phyloP scores from a whole-genome alignment of 2,113 vertebrate species.

The Lepisosteus oculatus region DNA sequence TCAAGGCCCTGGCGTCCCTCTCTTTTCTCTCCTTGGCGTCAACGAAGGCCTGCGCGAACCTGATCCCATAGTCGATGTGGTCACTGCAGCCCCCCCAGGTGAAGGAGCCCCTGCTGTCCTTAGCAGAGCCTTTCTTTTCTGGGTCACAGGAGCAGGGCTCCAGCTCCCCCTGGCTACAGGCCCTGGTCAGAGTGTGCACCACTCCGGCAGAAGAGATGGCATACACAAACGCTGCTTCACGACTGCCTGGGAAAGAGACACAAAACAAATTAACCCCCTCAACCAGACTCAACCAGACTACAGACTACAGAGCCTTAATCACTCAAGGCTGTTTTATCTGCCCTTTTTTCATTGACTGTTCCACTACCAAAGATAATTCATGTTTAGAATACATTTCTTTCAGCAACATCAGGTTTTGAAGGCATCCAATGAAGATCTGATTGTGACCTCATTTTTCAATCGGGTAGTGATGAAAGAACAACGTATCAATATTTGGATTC shows the following conservation, averaged over 20 bases:
- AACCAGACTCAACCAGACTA: no score
- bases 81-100: conserved; percentile 96
- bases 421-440: no score
- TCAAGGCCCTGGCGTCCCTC: conserved; percentile 84
- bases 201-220: conserved; percentile 94
- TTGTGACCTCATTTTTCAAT: no score
- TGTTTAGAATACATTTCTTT: no score
- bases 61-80: conserved; percentile 86
- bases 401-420: no score
- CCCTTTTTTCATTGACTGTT: no score
- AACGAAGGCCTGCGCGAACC: conserved; percentile 84
- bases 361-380: no score
- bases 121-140: conserved; percentile 80
- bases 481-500: no score
- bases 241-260: conserved; percentile 72
- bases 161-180: conserved; percentile 92
- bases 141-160: conserved; percentile 92
- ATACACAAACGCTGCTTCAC: conserved; percentile 91
- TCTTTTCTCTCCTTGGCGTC: conserved; percentile 87
- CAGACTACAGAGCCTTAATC: no score
- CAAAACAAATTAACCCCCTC: not conserved
- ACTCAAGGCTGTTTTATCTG: no score
- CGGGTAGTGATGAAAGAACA: no score
- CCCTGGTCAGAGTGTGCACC: conserved; percentile 88
- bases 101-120: conserved; percentile 81